Percentiles rank a stretch among this genome's conserved stretches.
These are phyloP conservation scores for Tachina fera DNA, from an alignment of 2,888 invertebrate genomes.

Conservation along the genomic window DNA sequence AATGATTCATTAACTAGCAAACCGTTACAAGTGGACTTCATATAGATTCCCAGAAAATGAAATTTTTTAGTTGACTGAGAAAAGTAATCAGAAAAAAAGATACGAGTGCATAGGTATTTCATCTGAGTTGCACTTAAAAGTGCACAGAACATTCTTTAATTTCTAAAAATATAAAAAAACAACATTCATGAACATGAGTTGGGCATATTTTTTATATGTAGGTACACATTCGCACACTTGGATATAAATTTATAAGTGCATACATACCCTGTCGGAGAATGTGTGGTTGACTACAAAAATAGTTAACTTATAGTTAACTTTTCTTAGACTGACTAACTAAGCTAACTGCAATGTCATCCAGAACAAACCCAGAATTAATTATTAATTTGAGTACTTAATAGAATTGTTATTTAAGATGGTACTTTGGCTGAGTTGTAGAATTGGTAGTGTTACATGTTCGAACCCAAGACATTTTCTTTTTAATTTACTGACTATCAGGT, in stretches of 20 bases:
- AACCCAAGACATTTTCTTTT: too few relatives aligned
- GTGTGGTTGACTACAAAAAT: too few relatives aligned
- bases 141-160: slow-evolving; percentile 6
- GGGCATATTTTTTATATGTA: not conserved
- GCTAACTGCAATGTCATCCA: too few relatives aligned
- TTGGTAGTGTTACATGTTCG: too few relatives aligned
- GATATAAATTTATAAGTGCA: not conserved
- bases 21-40: slow-evolving; percentile 39
- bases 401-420: too few relatives aligned
- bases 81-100: slow-evolving; percentile 1
- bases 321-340: too few relatives aligned
- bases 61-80: slow-evolving; percentile 21
- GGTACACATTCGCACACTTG: not conserved
- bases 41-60: slow-evolving; percentile 26
- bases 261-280: not conserved
- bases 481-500: too few relatives aligned
- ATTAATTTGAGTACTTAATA: too few relatives aligned
- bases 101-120: not conserved
- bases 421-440: too few relatives aligned
- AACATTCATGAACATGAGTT: not conserved
- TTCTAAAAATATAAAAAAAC: not conserved
- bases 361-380: too few relatives aligned
- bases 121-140: not conserved
- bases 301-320: too few relatives aligned
- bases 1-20: slow-evolving; percentile 52